Evolutionary conservation across 2,113 vertebrate genomes (phyloP).

Genomic region (Daboia siamensis): DNA sequence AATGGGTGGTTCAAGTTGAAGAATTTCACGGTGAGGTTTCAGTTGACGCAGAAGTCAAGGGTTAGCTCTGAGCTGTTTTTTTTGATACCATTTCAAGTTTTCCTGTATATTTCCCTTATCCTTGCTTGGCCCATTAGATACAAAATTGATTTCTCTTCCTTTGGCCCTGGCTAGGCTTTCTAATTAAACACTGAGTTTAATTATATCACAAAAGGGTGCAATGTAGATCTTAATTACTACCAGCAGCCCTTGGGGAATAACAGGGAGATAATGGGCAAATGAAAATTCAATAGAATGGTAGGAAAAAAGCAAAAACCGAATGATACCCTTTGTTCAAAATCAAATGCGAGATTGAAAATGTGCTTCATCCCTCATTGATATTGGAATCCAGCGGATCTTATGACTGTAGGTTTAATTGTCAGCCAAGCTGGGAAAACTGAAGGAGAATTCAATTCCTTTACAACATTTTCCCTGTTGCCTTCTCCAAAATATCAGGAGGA

Average conservation of each 20-base stretch:
- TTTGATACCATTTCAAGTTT: constrained; percentile 1
- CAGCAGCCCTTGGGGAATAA: constrained; percentile 47
- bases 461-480: not conserved
- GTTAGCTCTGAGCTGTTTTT: not conserved
- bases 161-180: constrained; percentile 55
- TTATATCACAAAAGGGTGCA: constrained; percentile 55
- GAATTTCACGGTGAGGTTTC: not conserved
- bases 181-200: constrained; percentile 67
- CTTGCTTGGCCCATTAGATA: constrained; percentile 40
- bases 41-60: rapidly evolving
- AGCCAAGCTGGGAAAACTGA: not conserved
- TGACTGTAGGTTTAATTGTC: not conserved
- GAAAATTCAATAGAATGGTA: constrained; percentile 58
- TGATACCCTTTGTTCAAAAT: constrained; percentile 26
- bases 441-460: not conserved
- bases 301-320: constrained; percentile 21
- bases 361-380: not conserved
- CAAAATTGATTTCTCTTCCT: constrained; percentile 59
- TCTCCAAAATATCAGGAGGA: not conserved
- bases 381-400: not conserved
- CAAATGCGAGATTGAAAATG: not conserved
- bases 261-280: constrained; percentile 42
- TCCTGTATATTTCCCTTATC: constrained; percentile 35
- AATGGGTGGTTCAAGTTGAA: too few relatives aligned
- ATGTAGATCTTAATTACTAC: constrained; percentile 62